Evolutionary conservation across 2,113 vertebrate species (phyloP).

Genomic region (Bombycilla garrulus): DNA sequence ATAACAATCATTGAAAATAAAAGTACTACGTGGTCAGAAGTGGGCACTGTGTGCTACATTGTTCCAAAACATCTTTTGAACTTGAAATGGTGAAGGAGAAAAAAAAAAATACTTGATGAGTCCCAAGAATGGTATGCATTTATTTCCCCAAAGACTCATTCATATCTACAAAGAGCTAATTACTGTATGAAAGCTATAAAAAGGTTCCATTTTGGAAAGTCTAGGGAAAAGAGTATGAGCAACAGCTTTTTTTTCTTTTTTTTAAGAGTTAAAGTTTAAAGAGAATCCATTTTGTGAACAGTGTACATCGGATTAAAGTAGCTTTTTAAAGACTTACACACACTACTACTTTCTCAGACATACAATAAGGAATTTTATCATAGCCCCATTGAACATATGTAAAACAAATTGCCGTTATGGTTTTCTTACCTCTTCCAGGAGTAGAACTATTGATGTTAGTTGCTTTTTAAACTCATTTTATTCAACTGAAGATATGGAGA

Average conservation of each 20-base stretch:
- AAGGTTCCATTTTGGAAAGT: not conserved
- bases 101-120: not conserved
- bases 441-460: slow-evolving; percentile 15
- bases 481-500: slow-evolving; percentile 23
- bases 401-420: not conserved
- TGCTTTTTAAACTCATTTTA: slow-evolving; percentile 34
- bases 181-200: not conserved
- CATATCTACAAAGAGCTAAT: not conserved
- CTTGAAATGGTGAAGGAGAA: not conserved
- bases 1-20: not conserved
- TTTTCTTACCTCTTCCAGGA: slow-evolving; percentile 44
- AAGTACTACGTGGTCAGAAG: not conserved
- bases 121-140: not conserved
- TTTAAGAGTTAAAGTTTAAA: not conserved
- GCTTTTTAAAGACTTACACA: not conserved
- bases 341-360: not conserved
- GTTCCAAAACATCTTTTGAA: not conserved
- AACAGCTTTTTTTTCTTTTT: not conserved
- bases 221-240: not conserved
- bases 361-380: slow-evolving; percentile 3
- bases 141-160: not conserved
- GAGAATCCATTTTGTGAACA: not conserved
- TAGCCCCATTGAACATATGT: not conserved
- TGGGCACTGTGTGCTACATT: not conserved
- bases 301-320: not conserved